A percentile compares a stretch with the other conserved stretches of the same genome.
These are phyloP conservation scores for Ormyrus nitidulus DNA, from an alignment of 2,888 invertebrate species.

Conservation along the genomic window DNA sequence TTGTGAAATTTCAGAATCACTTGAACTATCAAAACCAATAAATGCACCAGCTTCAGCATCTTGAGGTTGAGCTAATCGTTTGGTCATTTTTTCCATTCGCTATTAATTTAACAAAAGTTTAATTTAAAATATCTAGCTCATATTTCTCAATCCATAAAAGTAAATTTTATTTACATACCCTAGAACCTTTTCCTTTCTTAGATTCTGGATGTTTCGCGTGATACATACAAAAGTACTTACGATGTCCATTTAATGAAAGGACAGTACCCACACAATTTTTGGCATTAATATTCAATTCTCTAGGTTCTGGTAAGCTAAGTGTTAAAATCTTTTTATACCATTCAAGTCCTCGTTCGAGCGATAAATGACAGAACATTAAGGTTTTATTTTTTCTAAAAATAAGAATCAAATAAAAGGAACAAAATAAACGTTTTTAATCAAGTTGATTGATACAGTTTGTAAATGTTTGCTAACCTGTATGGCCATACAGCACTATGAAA, in stretches of 20 bases:
- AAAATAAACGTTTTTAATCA: neutral
- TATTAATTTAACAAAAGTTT: slow-evolving; percentile 63
- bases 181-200: slow-evolving; percentile 80
- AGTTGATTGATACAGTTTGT: slow-evolving; percentile 2
- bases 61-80: slow-evolving; percentile 69
- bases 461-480: slow-evolving; percentile 84
- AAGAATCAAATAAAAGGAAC: neutral
- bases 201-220: slow-evolving; percentile 95
- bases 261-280: slow-evolving; percentile 98
- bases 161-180: slow-evolving; percentile 75
- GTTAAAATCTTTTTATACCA: slow-evolving; percentile 96
- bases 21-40: slow-evolving; percentile 88
- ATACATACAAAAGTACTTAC: slow-evolving; percentile 99
- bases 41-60: slow-evolving; percentile 91
- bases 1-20: slow-evolving; percentile 75
- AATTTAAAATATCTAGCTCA: neutral
- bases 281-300: slow-evolving; percentile 93
- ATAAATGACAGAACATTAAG: slow-evolving; percentile 94
- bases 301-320: slow-evolving; percentile 88
- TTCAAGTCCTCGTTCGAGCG: slow-evolving; percentile 92
- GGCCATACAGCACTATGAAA: slow-evolving; percentile 97
- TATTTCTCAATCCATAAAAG: neutral
- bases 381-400: slow-evolving; percentile 89
- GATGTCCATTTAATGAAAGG: slow-evolving; percentile 94
- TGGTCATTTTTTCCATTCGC: slow-evolving; percentile 85